phyloP scores from a whole-genome alignment of 2,888 invertebrate genomes.

The Drosophila barbarae region DNA sequence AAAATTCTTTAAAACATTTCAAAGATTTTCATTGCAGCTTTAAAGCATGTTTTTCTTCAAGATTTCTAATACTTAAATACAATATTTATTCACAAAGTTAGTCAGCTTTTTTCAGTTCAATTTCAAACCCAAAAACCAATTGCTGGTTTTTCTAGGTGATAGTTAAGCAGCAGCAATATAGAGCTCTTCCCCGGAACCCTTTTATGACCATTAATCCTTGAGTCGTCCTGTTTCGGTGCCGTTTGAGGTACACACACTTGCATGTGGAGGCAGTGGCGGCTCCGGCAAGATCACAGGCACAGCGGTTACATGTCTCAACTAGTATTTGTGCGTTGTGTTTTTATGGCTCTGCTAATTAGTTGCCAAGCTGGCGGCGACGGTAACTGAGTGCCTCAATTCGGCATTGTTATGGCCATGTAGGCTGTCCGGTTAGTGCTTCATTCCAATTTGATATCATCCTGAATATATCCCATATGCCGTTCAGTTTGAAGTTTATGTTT shows the following conservation, averaged over 20 bases:
- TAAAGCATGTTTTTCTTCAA: background rate
- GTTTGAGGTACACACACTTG: slow-evolving; percentile 2
- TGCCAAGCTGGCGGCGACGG: slow-evolving; percentile 3
- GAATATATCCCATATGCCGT: background rate
- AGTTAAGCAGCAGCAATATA: background rate
- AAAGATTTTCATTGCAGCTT: background rate
- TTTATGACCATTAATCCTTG: slow-evolving; percentile 6
- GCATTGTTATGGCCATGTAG: background rate
- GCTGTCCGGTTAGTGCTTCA: background rate
- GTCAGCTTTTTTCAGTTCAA: background rate
- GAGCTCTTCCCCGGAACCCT: slow-evolving; percentile 9
- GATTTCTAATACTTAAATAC: no score
- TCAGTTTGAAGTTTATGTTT: background rate
- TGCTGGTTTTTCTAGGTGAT: background rate
- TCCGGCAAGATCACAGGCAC: slow-evolving; percentile 36
- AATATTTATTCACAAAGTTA: no score
- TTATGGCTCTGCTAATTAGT: slow-evolving; percentile 64
- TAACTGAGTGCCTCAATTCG: slow-evolving; percentile 5
- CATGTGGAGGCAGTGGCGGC: slow-evolving; percentile 6
- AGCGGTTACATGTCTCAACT: slow-evolving; percentile 23
- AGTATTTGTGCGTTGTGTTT: slow-evolving; percentile 51
- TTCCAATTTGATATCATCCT: slow-evolving; percentile 9
- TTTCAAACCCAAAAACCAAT: background rate
- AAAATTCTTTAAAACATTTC: background rate
- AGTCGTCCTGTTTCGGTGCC: slow-evolving; percentile 7